Conservation (phyloP, 2,888 invertebrate species). For the Lumbricus terrestris region DNA sequence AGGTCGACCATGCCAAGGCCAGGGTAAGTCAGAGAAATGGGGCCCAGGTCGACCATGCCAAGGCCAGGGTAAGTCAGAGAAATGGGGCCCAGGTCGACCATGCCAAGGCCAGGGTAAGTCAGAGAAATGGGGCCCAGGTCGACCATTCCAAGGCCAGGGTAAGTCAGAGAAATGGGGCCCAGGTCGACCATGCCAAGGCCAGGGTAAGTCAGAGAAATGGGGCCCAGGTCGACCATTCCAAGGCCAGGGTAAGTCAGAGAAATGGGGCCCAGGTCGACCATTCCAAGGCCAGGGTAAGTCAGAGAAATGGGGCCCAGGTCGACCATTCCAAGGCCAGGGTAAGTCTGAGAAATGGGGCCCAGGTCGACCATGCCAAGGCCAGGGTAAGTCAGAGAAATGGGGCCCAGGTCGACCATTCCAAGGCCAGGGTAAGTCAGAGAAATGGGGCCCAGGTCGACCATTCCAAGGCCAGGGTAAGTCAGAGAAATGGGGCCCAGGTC, state of each 20-base stretch:
- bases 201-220: conserved; percentile 93
- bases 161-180: too few species aligned
- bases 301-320: conserved; percentile 89
- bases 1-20: conserved; percentile 90
- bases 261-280: conserved; percentile 89
- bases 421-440: too few species aligned
- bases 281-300: conserved; percentile 73
- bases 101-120: too few species aligned
- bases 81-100: too few species aligned
- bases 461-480: too few species aligned
- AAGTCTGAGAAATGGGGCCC: conserved; percentile 80
- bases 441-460: too few species aligned
- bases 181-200: too few species aligned
- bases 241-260: conserved; percentile 67
- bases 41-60: conserved; percentile 91
- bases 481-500: too few species aligned
- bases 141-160: too few species aligned
- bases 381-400: conserved; percentile 61
- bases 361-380: conserved; percentile 90
- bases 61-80: conserved; percentile 69
- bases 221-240: conserved; percentile 92
- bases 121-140: too few species aligned
- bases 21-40: conserved; percentile 68
- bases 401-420: too few species aligned
- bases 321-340: conserved; percentile 80